Evolutionary conservation across 2,797 vertebrate species (phyloP), one percentile per base, ranked within the genome.

Genomic region (Cuculus canorus): DNA sequence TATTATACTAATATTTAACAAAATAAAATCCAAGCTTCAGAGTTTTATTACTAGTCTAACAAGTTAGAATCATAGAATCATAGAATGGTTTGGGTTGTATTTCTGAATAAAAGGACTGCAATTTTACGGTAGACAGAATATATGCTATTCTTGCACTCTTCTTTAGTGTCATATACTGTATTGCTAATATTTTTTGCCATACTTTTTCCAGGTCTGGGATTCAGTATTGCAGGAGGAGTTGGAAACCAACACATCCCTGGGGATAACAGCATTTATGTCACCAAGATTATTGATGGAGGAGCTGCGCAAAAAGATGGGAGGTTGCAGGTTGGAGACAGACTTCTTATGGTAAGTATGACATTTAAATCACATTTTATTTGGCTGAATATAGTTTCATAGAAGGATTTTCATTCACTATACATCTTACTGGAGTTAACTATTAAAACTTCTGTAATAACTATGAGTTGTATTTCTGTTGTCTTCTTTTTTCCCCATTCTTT

Each of bases 211-310:
- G 99, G 99, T 96, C 98, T 99, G 80, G 99, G 99, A 80, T 99
- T 99, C 98, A 99, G 99, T 96, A 99, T 99, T 90, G 99, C 99
- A 52, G 99, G 99, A 94, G 99, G 99, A 39, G 98, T 99, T 88
- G 99, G 99, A 72, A 99, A 99, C 97, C 99, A 99, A 81, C 99
- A 99, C 98, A 99, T 99, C 90, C 99, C 99, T 2, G 99, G 99
- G 54, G 99, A 99, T 98, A 99, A 99, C 97, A 99, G 99, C 96
- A 99, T 99, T 96, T 99, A 99, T 80, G 99, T 99, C 90, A 99
- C 99, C 73, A 99, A 99, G 97, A 99, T 99, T 90, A 99, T 99
- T 50, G 99, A 99, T 59, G 99, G 99, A 5, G 99, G 99, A 69
- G 99, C 99, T 64, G 99, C 99, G 2, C 99, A 99, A 92, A 99